Evolutionary conservation across 2,888 invertebrate genomes (phyloP), one percentile per base, ranked within the genome.

Genomic region (Ephialtes manifestator): DNA sequence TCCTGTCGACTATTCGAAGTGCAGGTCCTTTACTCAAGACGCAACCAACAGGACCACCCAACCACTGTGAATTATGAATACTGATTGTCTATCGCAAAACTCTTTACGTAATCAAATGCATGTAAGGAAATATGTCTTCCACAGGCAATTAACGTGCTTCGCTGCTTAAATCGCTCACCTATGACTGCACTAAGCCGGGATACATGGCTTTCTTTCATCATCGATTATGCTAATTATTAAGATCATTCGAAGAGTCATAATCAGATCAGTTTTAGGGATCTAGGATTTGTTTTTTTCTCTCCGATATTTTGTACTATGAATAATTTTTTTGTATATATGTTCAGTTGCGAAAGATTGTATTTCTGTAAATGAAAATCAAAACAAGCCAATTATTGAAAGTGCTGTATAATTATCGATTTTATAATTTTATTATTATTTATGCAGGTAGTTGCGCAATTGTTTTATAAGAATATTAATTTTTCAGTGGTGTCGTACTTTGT

Each of bases 1-100:
- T 70, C 55, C 53, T 58, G 58, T 63, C 48, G 60, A 60, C 60
- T 71, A 58, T 28, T 63, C 28, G 8, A 55, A 67, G 48, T 60
- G n/a, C 68, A 60, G 24, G 48, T 20, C 18, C 13, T 18, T 60
- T 28, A 31, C 60, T n/a, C 46, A 46, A 72, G 8, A n/a, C 43
- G 46, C n/a, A 1, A 48, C 15, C 28, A 58, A 7, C 31, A 11
- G 55, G 48, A 63, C 74, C 60, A 63, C 31, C 60, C 63, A 46
- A 20, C 8, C 18, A 20, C 15, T n/a, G 5, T 35, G 46, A n/a
- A 75, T 75, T 11, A 48, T 51, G 35, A 48, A 60, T 31, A 31
- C 48, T 48, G 28, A 46, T 63, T 48, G 48, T 10, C 74, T 43
- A 46, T 24, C 20, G 28, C 7, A n/a, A 24, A 46, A 24, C 28